Conservation (phyloP, 2,113 vertebrate species). For the Aythya baeri region DNA sequence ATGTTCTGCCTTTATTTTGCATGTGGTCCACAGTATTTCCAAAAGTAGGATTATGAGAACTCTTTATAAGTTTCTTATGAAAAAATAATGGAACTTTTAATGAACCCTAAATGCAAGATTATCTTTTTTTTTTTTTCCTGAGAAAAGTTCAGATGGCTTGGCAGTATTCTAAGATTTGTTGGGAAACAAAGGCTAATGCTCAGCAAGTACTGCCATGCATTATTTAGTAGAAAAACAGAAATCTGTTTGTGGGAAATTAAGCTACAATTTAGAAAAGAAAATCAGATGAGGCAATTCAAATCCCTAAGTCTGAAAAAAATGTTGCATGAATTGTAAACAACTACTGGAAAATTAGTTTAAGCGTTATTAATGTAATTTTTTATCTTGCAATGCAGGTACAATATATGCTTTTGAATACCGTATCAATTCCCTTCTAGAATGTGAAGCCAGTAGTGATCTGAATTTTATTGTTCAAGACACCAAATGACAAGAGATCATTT, state of each 20-base stretch:
- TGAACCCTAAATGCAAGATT: neutral
- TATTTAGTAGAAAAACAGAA: neutral
- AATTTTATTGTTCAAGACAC: neutral
- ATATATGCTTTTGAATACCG: neutral
- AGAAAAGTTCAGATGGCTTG: neutral
- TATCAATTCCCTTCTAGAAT: neutral
- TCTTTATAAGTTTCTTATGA: neutral
- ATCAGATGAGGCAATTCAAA: neutral
- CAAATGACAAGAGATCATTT: neutral
- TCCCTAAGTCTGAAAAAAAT: neutral
- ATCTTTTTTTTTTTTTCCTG: neutral
- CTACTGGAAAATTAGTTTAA: neutral
- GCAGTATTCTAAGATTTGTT: neutral
- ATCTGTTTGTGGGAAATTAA: neutral
- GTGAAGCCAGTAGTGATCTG: neutral
- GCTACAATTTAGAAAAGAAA: neutral
- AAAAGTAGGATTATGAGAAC: neutral
- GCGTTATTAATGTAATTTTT: neutral
- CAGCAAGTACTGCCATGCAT: neutral
- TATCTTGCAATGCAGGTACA: neutral
- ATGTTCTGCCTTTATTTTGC: neutral
- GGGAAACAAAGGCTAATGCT: neutral
- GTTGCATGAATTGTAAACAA: neutral
- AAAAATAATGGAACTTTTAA: neutral
- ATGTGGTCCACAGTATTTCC: neutral